Conservation (phyloP, 2,797 vertebrate genomes). For the Melanotaenia nigrans region DNA sequence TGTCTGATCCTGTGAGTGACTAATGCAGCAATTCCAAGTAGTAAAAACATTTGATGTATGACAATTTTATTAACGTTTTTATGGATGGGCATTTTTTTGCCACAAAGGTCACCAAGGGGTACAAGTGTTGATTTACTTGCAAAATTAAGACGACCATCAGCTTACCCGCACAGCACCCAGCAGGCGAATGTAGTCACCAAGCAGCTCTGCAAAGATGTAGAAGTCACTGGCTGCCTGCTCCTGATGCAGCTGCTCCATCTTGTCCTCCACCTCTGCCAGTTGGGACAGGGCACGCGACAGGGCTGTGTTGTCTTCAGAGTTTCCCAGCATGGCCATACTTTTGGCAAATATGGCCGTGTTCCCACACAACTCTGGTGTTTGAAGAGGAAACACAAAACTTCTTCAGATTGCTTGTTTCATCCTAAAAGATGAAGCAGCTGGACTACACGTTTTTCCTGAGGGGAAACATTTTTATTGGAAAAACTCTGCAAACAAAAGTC, state of each 20-base stretch:
- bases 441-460: neutral
- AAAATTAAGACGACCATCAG: slow-evolving; percentile 4
- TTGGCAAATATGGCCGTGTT: slow-evolving; percentile 95
- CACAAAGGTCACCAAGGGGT: no score
- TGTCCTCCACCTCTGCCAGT: slow-evolving; percentile 97
- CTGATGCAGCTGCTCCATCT: slow-evolving; percentile 96
- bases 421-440: slow-evolving; percentile 6
- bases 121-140: neutral
- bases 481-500: neutral
- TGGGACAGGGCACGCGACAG: slow-evolving; percentile 93
- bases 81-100: no score
- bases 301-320: slow-evolving; percentile 95
- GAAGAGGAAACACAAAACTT: slow-evolving; percentile 22
- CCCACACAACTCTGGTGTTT: slow-evolving; percentile 84
- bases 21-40: no score
- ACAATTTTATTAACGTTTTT: no score
- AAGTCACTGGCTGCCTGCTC: slow-evolving; percentile 95
- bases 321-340: slow-evolving; percentile 96
- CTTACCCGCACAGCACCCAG: slow-evolving; percentile 90
- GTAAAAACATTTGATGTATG: no score
- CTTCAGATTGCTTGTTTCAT: slow-evolving; percentile 22
- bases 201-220: slow-evolving; percentile 92
- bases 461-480: slow-evolving; percentile 6
- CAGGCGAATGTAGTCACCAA: slow-evolving; percentile 94
- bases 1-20: no score